Evolutionary conservation across 23 tunicate genomes (phyloP).

Genomic region (Halocynthia roretzi): DNA sequence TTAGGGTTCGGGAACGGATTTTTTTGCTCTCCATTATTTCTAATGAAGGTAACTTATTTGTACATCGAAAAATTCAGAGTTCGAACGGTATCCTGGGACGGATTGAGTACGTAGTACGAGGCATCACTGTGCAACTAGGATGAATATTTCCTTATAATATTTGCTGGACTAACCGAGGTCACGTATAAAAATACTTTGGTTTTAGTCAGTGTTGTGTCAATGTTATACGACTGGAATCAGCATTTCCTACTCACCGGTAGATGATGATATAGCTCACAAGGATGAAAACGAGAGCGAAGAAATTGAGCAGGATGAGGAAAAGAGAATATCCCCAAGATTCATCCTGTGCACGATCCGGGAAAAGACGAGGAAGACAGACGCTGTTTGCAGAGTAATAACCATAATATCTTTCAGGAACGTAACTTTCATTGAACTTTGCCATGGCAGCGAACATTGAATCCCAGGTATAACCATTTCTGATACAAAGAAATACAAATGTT

Average conservation of each 20-base stretch:
- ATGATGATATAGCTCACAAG: slow-evolving; percentile 34
- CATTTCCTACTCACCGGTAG: slow-evolving; percentile 32
- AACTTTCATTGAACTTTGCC: neutral
- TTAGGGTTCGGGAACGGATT: no score
- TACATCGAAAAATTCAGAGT: no score
- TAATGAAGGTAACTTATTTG: no score
- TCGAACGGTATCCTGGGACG: no score
- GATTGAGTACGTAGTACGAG: no score
- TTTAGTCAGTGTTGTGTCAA: no score
- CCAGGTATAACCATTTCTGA: slow-evolving; percentile 12
- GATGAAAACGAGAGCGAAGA: slow-evolving; percentile 51
- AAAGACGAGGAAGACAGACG: slow-evolving; percentile 69
- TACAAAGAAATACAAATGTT: neutral
- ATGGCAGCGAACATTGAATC: slow-evolving; percentile 5
- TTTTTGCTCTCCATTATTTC: no score
- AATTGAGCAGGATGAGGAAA: slow-evolving; percentile 41
- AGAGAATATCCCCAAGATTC: slow-evolving; percentile 71
- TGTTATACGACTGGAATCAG: no score
- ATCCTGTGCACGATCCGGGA: slow-evolving; percentile 47
- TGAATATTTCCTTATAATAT: no score
- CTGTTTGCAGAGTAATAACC: slow-evolving; percentile 89
- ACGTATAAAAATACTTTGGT: no score
- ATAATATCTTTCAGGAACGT: slow-evolving; percentile 30
- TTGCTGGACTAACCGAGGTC: no score
- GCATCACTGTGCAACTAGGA: no score